Evolutionary conservation across 2,888 invertebrate species (phyloP), one percentile per base, ranked within the genome.

Genomic region (Megamerina dolium): DNA sequence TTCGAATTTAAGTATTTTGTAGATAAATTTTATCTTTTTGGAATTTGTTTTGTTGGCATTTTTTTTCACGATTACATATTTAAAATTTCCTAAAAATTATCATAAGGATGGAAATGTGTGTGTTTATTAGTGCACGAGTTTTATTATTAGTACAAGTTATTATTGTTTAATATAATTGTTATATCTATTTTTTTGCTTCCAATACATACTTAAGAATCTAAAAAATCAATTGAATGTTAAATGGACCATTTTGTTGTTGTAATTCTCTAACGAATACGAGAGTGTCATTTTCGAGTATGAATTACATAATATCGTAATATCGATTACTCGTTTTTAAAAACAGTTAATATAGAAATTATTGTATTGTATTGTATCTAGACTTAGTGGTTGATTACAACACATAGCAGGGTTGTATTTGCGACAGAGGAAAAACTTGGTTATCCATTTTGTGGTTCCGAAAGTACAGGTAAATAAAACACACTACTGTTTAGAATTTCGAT

Each of bases 171-270:
- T 40, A 17, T 31, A 27, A 19, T 31, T 33, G 18, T 34, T 39
- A 35, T 41, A 21, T 5, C 26, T 43, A 13, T 18, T 10, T 46
- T 29, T 27, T 32, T 39, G 31, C 34, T 20, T 43, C 39, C 43
- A 43, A 43, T 51, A 49, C 52, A 54, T 46, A 53, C 59, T 64
- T 61, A 61, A 58, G 54, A 60, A 55, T 58, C 60, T 60, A 64
- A 52, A 62, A 58, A 54, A n/a, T n/a, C n/a, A n/a, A 52, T 59
- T 55, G 43, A 58, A 54, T 53, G 60, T 55, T 57, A 60, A 61
- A 57, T 55, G 59, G 59, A 56, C 50, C 48, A 51, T 49, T 52
- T 41, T 36, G 10, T 8, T 23, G 8, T 23, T 23, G 6, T 8
- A 6, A 8, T 23, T 23, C 6, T 8, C 6, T 23, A 23, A 23